Evolutionary conservation across 2,888 invertebrate species (phyloP).

Genomic region (Trachelus iudaicus): DNA sequence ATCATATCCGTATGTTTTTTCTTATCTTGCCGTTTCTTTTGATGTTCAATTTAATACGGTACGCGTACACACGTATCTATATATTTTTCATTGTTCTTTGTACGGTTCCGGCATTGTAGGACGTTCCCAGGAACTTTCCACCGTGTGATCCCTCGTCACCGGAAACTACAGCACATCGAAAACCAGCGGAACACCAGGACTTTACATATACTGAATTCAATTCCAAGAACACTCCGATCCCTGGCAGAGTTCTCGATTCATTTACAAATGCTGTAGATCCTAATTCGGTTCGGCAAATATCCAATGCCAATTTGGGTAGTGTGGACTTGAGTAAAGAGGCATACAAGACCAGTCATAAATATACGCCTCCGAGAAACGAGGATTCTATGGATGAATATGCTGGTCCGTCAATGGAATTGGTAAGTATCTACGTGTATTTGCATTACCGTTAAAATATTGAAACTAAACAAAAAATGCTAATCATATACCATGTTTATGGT

Average conservation of each 20-base stretch:
- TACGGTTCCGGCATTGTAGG: not conserved
- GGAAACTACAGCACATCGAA: not conserved
- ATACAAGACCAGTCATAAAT: conserved; percentile 39
- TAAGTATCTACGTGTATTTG: conserved; percentile 25
- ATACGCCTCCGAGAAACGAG: conserved; percentile 30
- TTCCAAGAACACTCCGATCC: not conserved
- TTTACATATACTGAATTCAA: not conserved
- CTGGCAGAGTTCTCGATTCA: conserved; percentile 16
- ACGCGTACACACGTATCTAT: not conserved
- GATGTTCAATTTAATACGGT: not conserved
- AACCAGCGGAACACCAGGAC: not conserved
- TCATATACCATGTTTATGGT: conserved; percentile 33
- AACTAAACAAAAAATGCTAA: not conserved
- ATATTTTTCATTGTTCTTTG: not conserved
- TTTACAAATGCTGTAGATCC: conserved; percentile 16
- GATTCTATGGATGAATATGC: conserved; percentile 51
- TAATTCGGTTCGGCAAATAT: conserved; percentile 4
- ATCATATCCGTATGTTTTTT: not conserved
- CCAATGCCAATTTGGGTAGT: conserved; percentile 10
- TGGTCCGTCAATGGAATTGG: conserved; percentile 60
- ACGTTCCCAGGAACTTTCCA: not conserved
- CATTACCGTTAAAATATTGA: not conserved
- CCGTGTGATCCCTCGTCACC: not conserved
- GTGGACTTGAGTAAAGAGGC: conserved; percentile 22
- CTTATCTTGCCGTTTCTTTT: not conserved